A percentile compares a stretch with the other conserved stretches of the same genome.
phyloP scores from a whole-genome alignment of 2,888 invertebrate genomes.

The Chloromyia formosa region DNA sequence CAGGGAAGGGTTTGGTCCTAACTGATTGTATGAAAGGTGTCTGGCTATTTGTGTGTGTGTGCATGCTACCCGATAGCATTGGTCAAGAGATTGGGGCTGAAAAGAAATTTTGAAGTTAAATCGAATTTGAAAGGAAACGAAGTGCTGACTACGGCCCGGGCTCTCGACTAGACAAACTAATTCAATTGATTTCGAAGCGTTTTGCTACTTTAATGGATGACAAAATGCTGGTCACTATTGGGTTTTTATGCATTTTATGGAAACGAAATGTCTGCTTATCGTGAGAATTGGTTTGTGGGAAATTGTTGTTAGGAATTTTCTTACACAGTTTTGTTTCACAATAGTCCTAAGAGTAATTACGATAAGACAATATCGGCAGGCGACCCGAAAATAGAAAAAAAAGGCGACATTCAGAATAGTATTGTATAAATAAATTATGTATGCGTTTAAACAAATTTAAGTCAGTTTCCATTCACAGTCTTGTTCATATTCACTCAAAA shows the following conservation, averaged over 20 bases:
- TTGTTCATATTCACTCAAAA: conserved; percentile 15
- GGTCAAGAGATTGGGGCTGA: neutral
- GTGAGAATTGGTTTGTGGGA: neutral
- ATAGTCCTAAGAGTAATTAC: too few relatives aligned
- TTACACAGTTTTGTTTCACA: too few relatives aligned
- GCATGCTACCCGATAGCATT: too few relatives aligned
- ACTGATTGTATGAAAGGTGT: too few relatives aligned
- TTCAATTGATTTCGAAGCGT: conserved; percentile 47
- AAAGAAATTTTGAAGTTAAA: conserved; percentile 39
- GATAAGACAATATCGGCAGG: too few relatives aligned
- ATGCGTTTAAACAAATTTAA: too few relatives aligned
- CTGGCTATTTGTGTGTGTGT: neutral
- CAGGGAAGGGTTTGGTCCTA: neutral
- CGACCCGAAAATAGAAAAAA: too few relatives aligned
- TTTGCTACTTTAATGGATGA: conserved; percentile 46
- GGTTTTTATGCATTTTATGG: neutral
- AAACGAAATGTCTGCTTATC: neutral
- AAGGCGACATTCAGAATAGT: too few relatives aligned
- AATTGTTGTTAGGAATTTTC: too few relatives aligned
- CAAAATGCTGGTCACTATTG: neutral
- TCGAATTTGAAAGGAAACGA: conserved; percentile 43
- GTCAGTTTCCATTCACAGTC: too few relatives aligned
- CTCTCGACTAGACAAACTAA: conserved; percentile 45
- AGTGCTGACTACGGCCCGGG: conserved; percentile 14
- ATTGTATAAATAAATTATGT: too few relatives aligned